Conservation (phyloP, 2,797 vertebrate genomes). For the Pelobates cultripes region DNA sequence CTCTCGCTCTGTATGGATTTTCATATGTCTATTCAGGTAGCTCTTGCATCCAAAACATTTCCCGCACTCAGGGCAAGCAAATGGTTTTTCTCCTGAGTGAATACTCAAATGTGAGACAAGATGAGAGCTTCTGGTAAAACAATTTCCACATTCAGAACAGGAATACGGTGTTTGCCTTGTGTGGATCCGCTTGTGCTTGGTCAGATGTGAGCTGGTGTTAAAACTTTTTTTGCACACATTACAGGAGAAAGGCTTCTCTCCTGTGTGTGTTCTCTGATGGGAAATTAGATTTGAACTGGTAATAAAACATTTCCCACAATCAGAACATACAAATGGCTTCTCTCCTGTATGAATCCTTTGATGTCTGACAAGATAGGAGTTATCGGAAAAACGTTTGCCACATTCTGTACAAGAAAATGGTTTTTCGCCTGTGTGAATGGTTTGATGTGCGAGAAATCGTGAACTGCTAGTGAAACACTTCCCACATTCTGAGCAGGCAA, state of each 20-base stretch:
- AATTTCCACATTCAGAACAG: slow-evolving; percentile 30
- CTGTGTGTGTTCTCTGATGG: slow-evolving; percentile 65
- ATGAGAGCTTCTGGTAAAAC: slow-evolving; percentile 30
- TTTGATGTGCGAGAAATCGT: slow-evolving; percentile 60
- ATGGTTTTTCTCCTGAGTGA: slow-evolving; percentile 24
- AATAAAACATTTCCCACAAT: slow-evolving; percentile 67
- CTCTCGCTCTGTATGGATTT: neutral
- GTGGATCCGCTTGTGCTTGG: slow-evolving; percentile 65
- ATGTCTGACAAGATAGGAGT: slow-evolving; percentile 69
- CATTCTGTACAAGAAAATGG: slow-evolving; percentile 58
- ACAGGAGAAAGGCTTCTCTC: slow-evolving; percentile 69
- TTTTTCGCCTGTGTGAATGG: slow-evolving; percentile 66
- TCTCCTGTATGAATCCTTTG: slow-evolving; percentile 70
- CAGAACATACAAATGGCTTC: slow-evolving; percentile 36
- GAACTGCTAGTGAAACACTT: slow-evolving; percentile 62
- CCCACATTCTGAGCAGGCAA: slow-evolving; percentile 62
- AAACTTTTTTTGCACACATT: slow-evolving; percentile 67
- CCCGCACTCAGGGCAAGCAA: slow-evolving; percentile 5
- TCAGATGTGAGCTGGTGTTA: slow-evolving; percentile 65
- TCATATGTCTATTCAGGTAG: neutral
- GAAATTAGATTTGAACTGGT: slow-evolving; percentile 66
- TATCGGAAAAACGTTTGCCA: slow-evolving; percentile 68
- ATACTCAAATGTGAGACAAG: slow-evolving; percentile 67
- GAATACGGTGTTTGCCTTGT: slow-evolving; percentile 65
- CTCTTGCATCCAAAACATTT: slow-evolving; percentile 6